A percentile compares a stretch with the other conserved stretches of the same genome.
Conservation (phyloP, 2,797 vertebrate genomes). For the Dipus sagitta region DNA sequence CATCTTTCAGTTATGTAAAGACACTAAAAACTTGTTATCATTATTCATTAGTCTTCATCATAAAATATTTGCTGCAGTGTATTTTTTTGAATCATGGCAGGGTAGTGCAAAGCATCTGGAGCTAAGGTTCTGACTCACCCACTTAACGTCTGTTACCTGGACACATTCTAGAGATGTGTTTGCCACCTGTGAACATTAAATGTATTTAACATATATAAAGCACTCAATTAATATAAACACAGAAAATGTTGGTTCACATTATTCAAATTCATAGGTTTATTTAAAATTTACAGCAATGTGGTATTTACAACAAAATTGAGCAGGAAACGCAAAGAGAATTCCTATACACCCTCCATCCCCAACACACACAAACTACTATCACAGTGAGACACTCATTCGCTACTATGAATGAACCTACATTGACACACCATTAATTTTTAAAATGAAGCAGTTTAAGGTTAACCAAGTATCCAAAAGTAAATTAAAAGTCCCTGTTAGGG, state of each 20-base stretch:
- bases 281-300: not conserved
- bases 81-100: slow-evolving; percentile 18
- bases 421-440: not conserved
- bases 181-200: slow-evolving; percentile 11
- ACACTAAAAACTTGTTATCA: not conserved
- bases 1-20: slow-evolving; percentile 2
- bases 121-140: not conserved
- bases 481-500: too few relatives aligned
- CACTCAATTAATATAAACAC: slow-evolving; percentile 16
- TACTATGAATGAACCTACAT: not conserved
- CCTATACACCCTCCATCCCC: not conserved
- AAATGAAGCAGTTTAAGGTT: too few relatives aligned
- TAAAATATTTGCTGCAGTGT: not conserved
- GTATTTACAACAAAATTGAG: slow-evolving; percentile 31
- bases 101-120: not conserved
- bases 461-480: too few relatives aligned
- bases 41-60: not conserved
- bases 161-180: not conserved
- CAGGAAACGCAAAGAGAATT: slow-evolving; percentile 3
- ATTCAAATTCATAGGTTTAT: slow-evolving; percentile 9
- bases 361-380: not conserved
- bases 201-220: slow-evolving; percentile 5
- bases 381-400: not conserved
- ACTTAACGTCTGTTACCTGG: not conserved
- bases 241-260: slow-evolving; percentile 4